These are phyloP conservation scores for Sebastiscus albofasciatus DNA, from an alignment of 2,797 vertebrate species.

Conservation along the genomic window DNA sequence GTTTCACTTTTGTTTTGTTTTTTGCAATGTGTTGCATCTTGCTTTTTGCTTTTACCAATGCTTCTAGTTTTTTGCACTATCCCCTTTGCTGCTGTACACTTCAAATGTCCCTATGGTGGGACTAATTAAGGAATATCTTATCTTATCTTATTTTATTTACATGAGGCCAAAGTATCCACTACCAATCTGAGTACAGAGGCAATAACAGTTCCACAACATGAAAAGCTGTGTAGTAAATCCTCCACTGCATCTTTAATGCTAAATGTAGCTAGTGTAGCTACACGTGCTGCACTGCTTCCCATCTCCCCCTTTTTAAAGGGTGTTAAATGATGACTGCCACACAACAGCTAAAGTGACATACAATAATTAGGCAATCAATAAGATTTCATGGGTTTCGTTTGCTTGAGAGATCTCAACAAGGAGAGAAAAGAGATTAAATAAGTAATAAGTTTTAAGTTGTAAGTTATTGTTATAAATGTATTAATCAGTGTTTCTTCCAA, in stretches of 20 bases:
- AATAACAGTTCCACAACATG: neutral
- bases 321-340: slow-evolving; percentile 32
- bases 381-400: slow-evolving; percentile 15
- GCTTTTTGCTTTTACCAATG: no score
- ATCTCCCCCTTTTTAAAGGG: slow-evolving; percentile 54
- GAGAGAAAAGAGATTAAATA: slow-evolving; percentile 19
- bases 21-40: no score
- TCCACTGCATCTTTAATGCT: neutral
- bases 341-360: slow-evolving; percentile 19
- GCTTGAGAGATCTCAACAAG: slow-evolving; percentile 15
- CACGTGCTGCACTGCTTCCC: neutral
- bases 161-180: neutral
- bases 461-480: slow-evolving; percentile 12
- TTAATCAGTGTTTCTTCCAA: neutral
- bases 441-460: slow-evolving; percentile 18
- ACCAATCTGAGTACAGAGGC: neutral
- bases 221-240: slow-evolving; percentile 10
- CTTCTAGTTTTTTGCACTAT: no score
- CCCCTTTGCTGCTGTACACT: no score
- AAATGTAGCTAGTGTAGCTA: slow-evolving; percentile 19
- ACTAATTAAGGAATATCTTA: neutral
- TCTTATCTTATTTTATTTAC: slow-evolving; percentile 9
- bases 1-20: no score
- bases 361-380: slow-evolving; percentile 33
- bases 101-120: no score